Evolutionary conservation across 2,888 invertebrate genomes (phyloP), one percentile per base, ranked within the genome.

Genomic region (Pheosia tremula): DNA sequence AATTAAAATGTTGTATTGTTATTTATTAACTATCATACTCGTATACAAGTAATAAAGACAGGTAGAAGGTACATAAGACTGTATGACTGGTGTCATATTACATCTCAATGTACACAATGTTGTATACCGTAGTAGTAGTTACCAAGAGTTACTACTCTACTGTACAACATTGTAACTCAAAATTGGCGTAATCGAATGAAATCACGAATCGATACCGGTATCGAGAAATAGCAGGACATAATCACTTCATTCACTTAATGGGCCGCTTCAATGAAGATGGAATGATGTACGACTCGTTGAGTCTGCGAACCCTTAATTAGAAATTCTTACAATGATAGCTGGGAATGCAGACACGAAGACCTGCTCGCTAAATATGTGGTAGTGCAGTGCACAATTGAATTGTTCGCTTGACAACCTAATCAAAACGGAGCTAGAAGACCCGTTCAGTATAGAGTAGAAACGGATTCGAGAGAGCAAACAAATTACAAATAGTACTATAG

Each of bases 181-280:
- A 53, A 52, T 52, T 52, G 52, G 52, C 52, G 5, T 52, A 36
- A 52, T 52, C 36, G 24, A 52, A 52, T 9, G 13, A 53, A 53
- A 53, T 9, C 53, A 53, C 53, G 53, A 53, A 41, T 55, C n/a
- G 39, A n/a, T 39, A n/a, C 10, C 0, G 13, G 39, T 13, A 2
- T 39, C 39, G 38, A 39, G 37, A 13, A 50, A 24, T 50, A 24
- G 50, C 39, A 36, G 38, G n/a, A 11, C 11, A 38, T 55, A 13
- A 55, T 55, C 55, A 55, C 55, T 55, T 55, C 39, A 55, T 55
- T 13, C 55, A n/a, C 55, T 41, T 6, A 55, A 55, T 39, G 55
- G 39, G n/a, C 9, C 13, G 55, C 39, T 55, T 54, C 38, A n/a
- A 39, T n/a, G 9, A 39, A n/a, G 39, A 39, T 39, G 6, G 55